Conservation (phyloP, 92 coral and sea anemone species). For the Montipora capitata region DNA sequence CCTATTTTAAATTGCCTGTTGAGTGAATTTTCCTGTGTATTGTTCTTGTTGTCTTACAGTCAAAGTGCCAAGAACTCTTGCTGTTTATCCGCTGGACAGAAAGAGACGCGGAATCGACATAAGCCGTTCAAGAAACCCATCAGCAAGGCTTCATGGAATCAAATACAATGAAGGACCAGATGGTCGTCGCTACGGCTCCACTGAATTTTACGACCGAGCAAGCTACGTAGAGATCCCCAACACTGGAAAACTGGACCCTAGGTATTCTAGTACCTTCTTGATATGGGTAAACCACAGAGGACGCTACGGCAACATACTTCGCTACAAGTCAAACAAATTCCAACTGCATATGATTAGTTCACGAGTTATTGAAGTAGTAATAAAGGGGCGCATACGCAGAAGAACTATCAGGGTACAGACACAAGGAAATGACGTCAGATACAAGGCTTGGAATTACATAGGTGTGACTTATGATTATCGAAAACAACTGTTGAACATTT, state of each 20-base stretch:
- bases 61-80: slow-evolving; percentile 59
- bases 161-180: neutral
- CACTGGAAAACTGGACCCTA: neutral
- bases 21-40: too few relatives aligned
- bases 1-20: too few relatives aligned
- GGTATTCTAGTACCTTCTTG: neutral
- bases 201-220: slow-evolving; percentile 60
- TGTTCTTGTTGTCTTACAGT: neutral
- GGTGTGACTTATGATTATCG: slow-evolving; percentile 45
- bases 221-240: neutral
- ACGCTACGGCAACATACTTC: neutral
- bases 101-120: slow-evolving; percentile 71
- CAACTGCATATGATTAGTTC: slow-evolving; percentile 59
- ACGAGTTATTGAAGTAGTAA: slow-evolving; percentile 54
- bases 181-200: slow-evolving; percentile 69
- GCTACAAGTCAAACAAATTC: neutral
- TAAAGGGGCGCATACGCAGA: slow-evolving; percentile 53
- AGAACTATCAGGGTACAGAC: slow-evolving; percentile 54
- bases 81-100: slow-evolving; percentile 80
- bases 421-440: slow-evolving; percentile 50
- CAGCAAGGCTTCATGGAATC: neutral
- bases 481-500: slow-evolving; percentile 33
- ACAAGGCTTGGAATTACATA: slow-evolving; percentile 73
- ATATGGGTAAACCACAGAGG: neutral
- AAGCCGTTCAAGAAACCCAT: slow-evolving; percentile 56